Evolutionary conservation across 2,113 vertebrate genomes (phyloP).

Genomic region (Montifringilla adamsi): DNA sequence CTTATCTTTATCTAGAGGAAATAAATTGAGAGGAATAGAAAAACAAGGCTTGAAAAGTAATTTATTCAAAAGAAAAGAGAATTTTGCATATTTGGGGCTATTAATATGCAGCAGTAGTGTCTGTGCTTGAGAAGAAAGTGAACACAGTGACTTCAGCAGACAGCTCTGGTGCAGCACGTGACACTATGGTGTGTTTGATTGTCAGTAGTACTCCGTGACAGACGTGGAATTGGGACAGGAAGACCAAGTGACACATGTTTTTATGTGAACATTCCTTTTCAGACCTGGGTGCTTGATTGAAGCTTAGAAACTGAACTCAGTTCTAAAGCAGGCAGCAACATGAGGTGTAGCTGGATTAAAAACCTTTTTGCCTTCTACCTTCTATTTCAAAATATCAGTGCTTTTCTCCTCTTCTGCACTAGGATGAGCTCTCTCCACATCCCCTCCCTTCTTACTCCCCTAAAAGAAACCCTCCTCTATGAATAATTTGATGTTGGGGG

Average conservation of each 20-base stretch:
- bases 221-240: background rate
- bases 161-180: background rate
- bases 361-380: background rate
- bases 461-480: background rate
- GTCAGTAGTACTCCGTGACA: background rate
- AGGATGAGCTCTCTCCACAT: background rate
- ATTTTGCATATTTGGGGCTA: background rate
- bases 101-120: slow-evolving; percentile 27
- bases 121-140: slow-evolving; percentile 10
- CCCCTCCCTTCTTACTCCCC: background rate
- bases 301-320: background rate
- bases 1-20: background rate
- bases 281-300: background rate
- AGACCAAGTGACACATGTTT: background rate
- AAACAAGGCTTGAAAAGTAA: background rate
- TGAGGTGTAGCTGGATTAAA: background rate
- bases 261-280: background rate
- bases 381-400: background rate
- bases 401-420: background rate
- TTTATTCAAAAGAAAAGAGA: slow-evolving; percentile 9
- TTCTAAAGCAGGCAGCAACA: background rate
- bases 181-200: background rate
- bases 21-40: background rate
- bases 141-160: background rate
- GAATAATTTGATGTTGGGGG: background rate